A percentile compares a stretch with the other conserved stretches of the same genome.
Evolutionary conservation across 2,888 invertebrate genomes (phyloP).

Genomic region (Noctua comes): DNA sequence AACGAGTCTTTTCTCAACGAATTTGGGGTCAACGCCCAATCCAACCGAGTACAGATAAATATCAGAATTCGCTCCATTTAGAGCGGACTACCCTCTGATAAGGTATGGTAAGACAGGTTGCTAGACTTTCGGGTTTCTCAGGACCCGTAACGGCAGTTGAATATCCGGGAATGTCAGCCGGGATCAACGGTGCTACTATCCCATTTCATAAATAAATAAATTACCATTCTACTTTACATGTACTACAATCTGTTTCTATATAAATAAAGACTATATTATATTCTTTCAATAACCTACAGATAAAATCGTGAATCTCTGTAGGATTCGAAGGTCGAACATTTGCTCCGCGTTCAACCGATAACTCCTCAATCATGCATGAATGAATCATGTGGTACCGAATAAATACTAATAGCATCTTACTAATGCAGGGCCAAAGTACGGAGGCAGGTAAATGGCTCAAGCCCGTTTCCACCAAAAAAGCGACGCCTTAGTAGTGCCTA

Average conservation of each 20-base stretch:
- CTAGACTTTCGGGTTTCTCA: background rate
- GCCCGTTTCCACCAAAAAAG: background rate
- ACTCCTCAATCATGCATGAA: constrained; percentile 27
- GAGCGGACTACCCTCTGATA: too few species aligned
- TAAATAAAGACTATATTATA: too few species aligned
- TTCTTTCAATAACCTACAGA: background rate
- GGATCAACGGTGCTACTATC: background rate
- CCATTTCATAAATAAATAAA: background rate
- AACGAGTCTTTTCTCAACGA: background rate
- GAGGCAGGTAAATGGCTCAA: background rate
- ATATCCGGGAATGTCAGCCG: background rate
- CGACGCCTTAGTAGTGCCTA: background rate
- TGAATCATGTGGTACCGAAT: constrained; percentile 4
- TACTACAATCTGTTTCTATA: too few species aligned
- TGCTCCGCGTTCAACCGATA: background rate
- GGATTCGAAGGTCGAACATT: background rate
- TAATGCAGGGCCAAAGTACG: background rate
- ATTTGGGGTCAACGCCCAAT: background rate
- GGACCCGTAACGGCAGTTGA: background rate
- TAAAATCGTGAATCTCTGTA: background rate
- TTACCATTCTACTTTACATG: too few species aligned
- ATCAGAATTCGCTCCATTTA: background rate
- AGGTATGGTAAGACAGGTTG: background rate
- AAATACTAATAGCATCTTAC: constrained; percentile 12
- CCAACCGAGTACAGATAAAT: background rate